Evolutionary conservation across 2,888 invertebrate species (phyloP), one percentile per base, ranked within the genome.

Genomic region (Arrhopalites spinosus): DNA sequence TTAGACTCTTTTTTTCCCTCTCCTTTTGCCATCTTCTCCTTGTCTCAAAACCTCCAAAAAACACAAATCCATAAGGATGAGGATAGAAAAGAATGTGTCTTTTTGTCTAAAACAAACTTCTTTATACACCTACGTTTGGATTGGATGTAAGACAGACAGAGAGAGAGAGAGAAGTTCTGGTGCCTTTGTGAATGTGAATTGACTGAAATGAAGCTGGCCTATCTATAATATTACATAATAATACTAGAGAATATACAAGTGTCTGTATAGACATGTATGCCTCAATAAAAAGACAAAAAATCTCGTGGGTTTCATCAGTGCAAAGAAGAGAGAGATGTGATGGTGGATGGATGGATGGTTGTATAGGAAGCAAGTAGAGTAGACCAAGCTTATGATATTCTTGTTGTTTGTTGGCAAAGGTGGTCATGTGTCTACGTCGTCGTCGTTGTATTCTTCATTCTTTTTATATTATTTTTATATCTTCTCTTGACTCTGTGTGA

Each of bases 401-500:
- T 45, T 67, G 43, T 69, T 69, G 69, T 53, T n/a, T n/a, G n/a
- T n/a, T n/a, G n/a, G n/a, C n/a, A 53, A 69, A 69, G 69, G 69
- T 69, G 69, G 56, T 56, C 69, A 53, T 69, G 69, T 69, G 53
- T 53, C 53, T 69, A 66, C 66, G 25, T 45, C 66, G 66, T 64
- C 27, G 61, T 29, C 29, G 13, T 25, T 66, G n/a, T 43, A 2
- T 17, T 23, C 61, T 15, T 61, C 43, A 36, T 61, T 71, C 43
- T 59, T 71, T 71, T 61, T 36, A 69, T 69, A 69, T 69, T 69
- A 68, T 69, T 69, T 69, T 53, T 69, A 69, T 69, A 69, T 69
- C 69, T 69, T 69, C 30, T 47, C 71, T 59, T 36, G 36, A 7
- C 5, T 36, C 5, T 36, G 36, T 36, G 36, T 36, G 36, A 36